Evolutionary conservation across 1,140 invertebrate genomes (phyloP).

Genomic region (Zaprionus kolodkinae): DNA sequence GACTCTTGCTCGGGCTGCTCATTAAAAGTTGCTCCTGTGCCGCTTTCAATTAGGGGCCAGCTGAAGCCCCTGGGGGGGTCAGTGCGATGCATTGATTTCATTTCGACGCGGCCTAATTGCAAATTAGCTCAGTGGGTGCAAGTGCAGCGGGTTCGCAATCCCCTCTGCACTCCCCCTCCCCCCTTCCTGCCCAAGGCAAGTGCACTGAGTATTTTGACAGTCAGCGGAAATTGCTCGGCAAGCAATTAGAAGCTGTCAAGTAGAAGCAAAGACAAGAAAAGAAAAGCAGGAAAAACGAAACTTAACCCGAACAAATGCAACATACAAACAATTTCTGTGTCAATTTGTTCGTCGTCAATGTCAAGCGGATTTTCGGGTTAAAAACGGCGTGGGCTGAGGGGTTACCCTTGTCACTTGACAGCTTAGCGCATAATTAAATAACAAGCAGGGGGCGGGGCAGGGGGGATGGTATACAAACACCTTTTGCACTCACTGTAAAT

Average conservation of each 20-base stretch:
- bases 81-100: constrained; percentile 72
- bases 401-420: constrained; percentile 77
- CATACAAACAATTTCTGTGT: constrained; percentile 61
- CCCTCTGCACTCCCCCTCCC: not conserved
- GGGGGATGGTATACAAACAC: constrained; percentile 9
- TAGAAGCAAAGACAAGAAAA: constrained; percentile 20
- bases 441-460: constrained; percentile 33
- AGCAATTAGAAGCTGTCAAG: constrained; percentile 77
- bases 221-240: constrained; percentile 59
- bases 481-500: constrained; percentile 32
- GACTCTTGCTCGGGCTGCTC: constrained; percentile 45
- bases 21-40: constrained; percentile 74
- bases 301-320: constrained; percentile 50
- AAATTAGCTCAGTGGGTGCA: constrained; percentile 60
- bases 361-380: constrained; percentile 56
- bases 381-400: not conserved
- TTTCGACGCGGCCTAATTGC: constrained; percentile 68
- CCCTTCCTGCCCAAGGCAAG: not conserved
- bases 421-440: constrained; percentile 80
- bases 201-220: constrained; percentile 44
- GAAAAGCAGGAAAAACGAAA: constrained; percentile 29
- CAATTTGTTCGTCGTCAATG: constrained; percentile 70
- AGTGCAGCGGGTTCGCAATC: constrained; percentile 9
- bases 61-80: constrained; percentile 46
- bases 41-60: constrained; percentile 67